Conservation (phyloP, 2,888 invertebrate genomes). For the Microdon myrmicae region DNA sequence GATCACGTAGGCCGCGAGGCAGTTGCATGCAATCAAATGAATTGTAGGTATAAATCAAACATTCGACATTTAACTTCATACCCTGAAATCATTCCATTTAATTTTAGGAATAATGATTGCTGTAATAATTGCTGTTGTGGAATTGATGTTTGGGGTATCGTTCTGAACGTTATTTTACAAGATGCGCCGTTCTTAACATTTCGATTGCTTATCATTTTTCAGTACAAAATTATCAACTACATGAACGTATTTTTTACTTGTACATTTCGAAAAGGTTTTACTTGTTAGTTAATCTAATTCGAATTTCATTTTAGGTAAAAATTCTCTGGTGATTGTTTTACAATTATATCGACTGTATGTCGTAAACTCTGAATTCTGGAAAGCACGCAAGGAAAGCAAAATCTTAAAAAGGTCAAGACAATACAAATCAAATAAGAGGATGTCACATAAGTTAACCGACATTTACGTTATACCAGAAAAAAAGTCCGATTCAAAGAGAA, state of each 20-base stretch:
- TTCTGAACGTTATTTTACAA: conserved; percentile 85
- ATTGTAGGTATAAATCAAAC: conserved; percentile 59
- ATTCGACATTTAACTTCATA: neutral
- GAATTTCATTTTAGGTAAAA: conserved; percentile 69
- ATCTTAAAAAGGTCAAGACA: conserved; percentile 55
- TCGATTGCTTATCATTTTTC: conserved; percentile 84
- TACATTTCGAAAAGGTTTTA: conserved; percentile 77
- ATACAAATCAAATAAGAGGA: conserved; percentile 58
- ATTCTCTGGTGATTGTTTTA: conserved; percentile 85
- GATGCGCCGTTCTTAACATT: conserved; percentile 91
- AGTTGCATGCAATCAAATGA: conserved; percentile 63
- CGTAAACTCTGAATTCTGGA: conserved; percentile 76
- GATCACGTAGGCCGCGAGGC: conserved; percentile 80
- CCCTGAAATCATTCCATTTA: neutral
- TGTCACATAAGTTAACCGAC: conserved; percentile 64
- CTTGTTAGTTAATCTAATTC: conserved; percentile 1
- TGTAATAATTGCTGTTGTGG: conserved; percentile 80
- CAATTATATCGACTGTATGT: conserved; percentile 87
- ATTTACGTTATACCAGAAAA: conserved; percentile 70
- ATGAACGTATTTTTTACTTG: conserved; percentile 97
- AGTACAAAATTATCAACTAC: conserved; percentile 89
- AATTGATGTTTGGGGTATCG: conserved; percentile 89
- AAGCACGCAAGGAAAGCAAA: conserved; percentile 63
- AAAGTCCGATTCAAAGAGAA: conserved; percentile 60
- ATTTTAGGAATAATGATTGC: conserved; percentile 57